Conservation (phyloP, 1,140 invertebrate genomes). For the Kradibia gibbosae region DNA sequence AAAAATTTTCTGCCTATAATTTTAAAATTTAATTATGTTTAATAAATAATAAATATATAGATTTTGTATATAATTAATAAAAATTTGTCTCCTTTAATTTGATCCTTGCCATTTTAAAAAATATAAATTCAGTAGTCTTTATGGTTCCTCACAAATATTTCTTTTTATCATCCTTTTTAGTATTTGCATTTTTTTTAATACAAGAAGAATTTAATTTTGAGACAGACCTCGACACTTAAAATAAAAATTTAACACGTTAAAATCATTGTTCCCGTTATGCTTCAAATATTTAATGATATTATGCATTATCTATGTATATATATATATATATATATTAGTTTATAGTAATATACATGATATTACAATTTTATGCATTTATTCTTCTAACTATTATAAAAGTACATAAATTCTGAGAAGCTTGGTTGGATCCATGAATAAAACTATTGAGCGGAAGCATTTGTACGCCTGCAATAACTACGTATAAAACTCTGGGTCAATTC, state of each 20-base stretch:
- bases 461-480: background rate
- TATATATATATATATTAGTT: background rate
- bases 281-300: background rate
- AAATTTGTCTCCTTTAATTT: too few relatives aligned
- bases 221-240: too few relatives aligned
- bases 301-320: background rate
- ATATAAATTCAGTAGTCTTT: too few relatives aligned
- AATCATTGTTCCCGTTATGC: background rate
- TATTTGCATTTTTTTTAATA: too few relatives aligned
- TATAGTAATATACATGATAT: background rate
- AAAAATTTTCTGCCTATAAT: too few relatives aligned
- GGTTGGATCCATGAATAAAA: slow-evolving; percentile 6
- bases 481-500: background rate
- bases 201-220: too few relatives aligned
- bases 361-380: slow-evolving; percentile 22
- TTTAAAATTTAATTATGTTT: too few relatives aligned
- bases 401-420: slow-evolving; percentile 1
- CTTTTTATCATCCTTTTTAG: too few relatives aligned
- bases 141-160: too few relatives aligned
- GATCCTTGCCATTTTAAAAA: too few relatives aligned
- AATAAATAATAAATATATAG: too few relatives aligned
- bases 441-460: background rate
- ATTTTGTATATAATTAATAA: too few relatives aligned
- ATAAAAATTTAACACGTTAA: background rate
- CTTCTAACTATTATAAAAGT: slow-evolving; percentile 6